Evolutionary conservation across 2,113 vertebrate species (phyloP).

Genomic region (Microtus montanus): DNA sequence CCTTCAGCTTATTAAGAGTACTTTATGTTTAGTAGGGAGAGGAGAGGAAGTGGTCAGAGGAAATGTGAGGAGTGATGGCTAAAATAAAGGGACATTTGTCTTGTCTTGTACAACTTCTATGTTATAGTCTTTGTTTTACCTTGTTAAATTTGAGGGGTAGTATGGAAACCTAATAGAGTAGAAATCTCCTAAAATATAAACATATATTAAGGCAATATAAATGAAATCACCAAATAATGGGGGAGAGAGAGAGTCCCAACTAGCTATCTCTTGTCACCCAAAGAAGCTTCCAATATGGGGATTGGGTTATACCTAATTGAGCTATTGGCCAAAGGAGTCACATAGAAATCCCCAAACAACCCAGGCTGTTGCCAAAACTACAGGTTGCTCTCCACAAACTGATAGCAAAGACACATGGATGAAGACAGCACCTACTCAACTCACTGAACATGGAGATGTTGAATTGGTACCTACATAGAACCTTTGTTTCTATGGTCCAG

Average conservation of each 20-base stretch:
- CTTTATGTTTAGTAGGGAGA: constrained; percentile 17
- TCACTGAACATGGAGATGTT: background rate
- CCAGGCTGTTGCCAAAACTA: background rate
- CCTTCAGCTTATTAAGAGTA: constrained; percentile 75
- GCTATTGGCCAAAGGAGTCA: background rate
- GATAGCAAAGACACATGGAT: background rate
- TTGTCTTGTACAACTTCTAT: too few species aligned
- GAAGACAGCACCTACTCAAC: background rate
- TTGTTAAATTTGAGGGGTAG: background rate
- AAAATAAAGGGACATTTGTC: background rate
- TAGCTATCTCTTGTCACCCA: background rate
- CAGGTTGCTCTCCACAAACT: background rate
- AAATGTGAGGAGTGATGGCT: background rate
- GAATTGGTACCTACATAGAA: background rate
- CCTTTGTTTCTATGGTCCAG: background rate
- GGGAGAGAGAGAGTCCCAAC: background rate
- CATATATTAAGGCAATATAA: background rate
- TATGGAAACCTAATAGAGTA: background rate
- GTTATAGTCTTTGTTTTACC: too few species aligned
- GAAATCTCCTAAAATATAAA: background rate
- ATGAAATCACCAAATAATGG: background rate
- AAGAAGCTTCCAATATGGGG: background rate
- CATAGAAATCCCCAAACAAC: background rate
- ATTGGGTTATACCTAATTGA: background rate
- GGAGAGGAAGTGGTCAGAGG: background rate